A percentile compares a stretch with the other conserved stretches of the same genome.
phyloP scores from a whole-genome alignment of 2,888 invertebrate species.

The Masnerella sp. region DNA sequence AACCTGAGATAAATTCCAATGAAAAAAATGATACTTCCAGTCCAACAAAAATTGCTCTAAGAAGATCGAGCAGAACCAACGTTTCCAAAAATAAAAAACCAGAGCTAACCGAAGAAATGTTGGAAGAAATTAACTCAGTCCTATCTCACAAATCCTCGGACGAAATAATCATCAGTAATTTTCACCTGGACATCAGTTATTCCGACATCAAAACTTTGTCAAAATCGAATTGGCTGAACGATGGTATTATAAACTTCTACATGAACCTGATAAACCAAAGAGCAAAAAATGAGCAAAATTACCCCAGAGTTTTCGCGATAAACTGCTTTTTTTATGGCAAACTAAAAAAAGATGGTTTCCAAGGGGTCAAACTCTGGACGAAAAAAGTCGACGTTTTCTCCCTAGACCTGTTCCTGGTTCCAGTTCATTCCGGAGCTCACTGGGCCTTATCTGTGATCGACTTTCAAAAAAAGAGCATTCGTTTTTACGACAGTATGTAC shows the following conservation, averaged over 20 bases:
- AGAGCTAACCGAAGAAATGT: conserved; percentile 21
- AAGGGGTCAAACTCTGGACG: conserved; percentile 93
- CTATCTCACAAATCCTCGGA: conserved; percentile 78
- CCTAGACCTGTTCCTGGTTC: conserved; percentile 90
- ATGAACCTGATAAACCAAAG: conserved; percentile 94
- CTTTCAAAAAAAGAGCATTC: conserved; percentile 84
- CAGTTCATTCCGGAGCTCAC: conserved; percentile 95
- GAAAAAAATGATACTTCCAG: no score
- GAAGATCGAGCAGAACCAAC: no score
- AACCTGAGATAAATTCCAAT: no score
- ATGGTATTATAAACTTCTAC: conserved; percentile 97
- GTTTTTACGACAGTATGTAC: conserved; percentile 95
- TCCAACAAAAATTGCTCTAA: no score
- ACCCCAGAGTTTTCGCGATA: conserved; percentile 90
- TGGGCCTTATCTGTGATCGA: conserved; percentile 96
- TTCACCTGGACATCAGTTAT: conserved; percentile 82
- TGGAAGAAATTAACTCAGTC: conserved; percentile 78
- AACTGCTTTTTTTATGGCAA: conserved; percentile 98
- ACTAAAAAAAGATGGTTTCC: conserved; percentile 87
- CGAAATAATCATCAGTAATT: conserved; percentile 83
- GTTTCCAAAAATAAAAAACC: no score
- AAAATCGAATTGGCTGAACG: conserved; percentile 95
- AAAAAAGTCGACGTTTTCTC: conserved; percentile 92
- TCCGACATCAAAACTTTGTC: conserved; percentile 89
- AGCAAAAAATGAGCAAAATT: conserved; percentile 80